These are phyloP conservation scores for Coregonus ussuriensis DNA, from an alignment of 2,797 vertebrate genomes.

Conservation along the genomic window DNA sequence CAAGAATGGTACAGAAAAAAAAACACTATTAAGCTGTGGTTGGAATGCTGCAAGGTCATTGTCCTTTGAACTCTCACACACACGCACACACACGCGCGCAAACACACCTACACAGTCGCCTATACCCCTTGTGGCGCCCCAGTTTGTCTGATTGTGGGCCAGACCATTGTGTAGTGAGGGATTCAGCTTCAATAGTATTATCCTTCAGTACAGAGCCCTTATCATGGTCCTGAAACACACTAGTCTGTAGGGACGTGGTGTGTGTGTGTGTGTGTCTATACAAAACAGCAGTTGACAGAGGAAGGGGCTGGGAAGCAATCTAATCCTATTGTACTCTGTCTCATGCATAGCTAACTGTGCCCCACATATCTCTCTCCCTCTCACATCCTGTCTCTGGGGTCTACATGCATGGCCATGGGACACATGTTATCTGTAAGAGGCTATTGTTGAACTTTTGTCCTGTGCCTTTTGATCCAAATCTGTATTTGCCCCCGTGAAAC, in stretches of 20 bases:
- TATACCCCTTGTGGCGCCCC: slow-evolving; percentile 35
- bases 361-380: slow-evolving; percentile 49
- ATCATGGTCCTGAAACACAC: slow-evolving; percentile 75
- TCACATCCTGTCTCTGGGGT: slow-evolving; percentile 19
- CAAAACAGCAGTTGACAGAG: slow-evolving; percentile 63
- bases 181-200: slow-evolving; percentile 67
- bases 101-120: slow-evolving; percentile 16
- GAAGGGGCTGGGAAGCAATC: slow-evolving; percentile 61
- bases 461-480: too few relatives aligned
- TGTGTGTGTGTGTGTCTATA: slow-evolving; percentile 32
- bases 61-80: background rate
- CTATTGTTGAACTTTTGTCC: too few relatives aligned
- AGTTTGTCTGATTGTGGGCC: slow-evolving; percentile 62
- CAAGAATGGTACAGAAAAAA: background rate
- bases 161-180: slow-evolving; percentile 58
- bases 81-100: background rate
- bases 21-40: slow-evolving; percentile 36
- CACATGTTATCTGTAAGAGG: too few relatives aligned
- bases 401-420: slow-evolving; percentile 2
- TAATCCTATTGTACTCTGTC: slow-evolving; percentile 65
- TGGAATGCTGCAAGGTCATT: slow-evolving; percentile 25
- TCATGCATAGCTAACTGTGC: slow-evolving; percentile 55
- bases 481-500: too few relatives aligned
- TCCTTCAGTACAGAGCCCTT: slow-evolving; percentile 66
- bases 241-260: slow-evolving; percentile 67